Percentiles rank a stretch among this genome's conserved stretches.
Conservation (phyloP, 2,888 invertebrate species). For the Junonia oenone region DNA sequence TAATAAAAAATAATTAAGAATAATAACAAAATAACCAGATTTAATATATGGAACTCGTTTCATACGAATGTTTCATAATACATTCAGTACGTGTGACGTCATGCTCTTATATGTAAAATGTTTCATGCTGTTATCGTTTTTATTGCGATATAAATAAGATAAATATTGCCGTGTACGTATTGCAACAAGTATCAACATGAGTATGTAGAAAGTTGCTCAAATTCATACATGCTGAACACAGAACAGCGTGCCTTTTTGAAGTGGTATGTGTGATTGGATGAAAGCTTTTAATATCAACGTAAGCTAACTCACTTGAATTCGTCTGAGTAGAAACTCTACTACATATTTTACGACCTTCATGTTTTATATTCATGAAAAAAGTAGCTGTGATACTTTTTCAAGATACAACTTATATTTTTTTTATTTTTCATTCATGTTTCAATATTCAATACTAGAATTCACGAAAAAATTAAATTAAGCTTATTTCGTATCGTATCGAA, state of each 20-base stretch:
- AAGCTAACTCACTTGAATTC: too few relatives aligned
- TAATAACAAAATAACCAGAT: neutral
- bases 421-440: too few relatives aligned
- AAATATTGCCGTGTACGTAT: neutral
- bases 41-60: constrained; percentile 16
- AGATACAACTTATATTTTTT: too few relatives aligned
- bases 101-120: neutral
- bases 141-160: neutral
- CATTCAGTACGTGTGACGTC: constrained; percentile 1
- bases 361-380: too few relatives aligned
- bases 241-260: neutral
- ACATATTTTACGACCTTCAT: too few relatives aligned
- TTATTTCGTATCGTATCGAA: too few relatives aligned
- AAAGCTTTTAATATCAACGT: too few relatives aligned
- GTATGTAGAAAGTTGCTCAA: constrained; percentile 68
- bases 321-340: too few relatives aligned
- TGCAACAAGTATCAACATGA: neutral
- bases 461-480: too few relatives aligned
- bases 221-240: constrained; percentile 31
- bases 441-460: too few relatives aligned
- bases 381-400: too few relatives aligned
- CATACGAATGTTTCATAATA: constrained; percentile 8
- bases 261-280: neutral
- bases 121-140: neutral
- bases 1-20: neutral